Evolutionary conservation across 2,113 vertebrate genomes (phyloP).

Genomic region (Carollia perspicillata): DNA sequence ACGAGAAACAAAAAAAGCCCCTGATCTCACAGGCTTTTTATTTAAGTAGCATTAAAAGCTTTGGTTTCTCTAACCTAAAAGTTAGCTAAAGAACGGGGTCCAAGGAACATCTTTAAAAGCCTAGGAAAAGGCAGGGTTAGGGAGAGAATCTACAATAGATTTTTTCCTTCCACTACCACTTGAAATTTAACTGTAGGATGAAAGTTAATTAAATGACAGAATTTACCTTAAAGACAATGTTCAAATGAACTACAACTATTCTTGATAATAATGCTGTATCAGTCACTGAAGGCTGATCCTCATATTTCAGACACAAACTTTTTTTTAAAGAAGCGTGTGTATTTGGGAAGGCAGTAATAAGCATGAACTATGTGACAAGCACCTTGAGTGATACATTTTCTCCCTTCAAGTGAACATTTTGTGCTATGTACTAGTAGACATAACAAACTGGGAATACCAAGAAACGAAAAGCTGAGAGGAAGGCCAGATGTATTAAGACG

Average conservation of each 20-base stretch:
- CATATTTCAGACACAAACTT: neutral
- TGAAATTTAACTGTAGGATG: slow-evolving; percentile 2
- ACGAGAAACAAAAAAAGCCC: neutral
- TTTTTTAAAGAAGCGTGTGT: neutral
- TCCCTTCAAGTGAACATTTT: neutral
- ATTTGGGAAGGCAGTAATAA: neutral
- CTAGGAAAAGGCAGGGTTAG: neutral
- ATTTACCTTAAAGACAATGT: neutral
- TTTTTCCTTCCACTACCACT: neutral
- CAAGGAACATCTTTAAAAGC: neutral
- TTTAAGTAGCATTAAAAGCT: slow-evolving; percentile 32
- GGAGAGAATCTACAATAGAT: neutral
- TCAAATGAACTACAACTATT: neutral
- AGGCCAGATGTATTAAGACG: neutral
- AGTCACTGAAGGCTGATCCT: neutral
- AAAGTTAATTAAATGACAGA: neutral
- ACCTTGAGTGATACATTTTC: neutral
- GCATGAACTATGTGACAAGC: neutral
- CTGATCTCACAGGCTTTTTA: neutral
- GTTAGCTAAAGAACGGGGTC: neutral
- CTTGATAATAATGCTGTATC: neutral
- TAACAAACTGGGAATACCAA: neutral
- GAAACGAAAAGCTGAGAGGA: neutral
- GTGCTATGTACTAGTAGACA: neutral
- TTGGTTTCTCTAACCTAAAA: neutral